Percentiles rank a stretch among this genome's conserved stretches.
Conservation (phyloP, 1,140 invertebrate genomes). For the Ericerus pela region DNA sequence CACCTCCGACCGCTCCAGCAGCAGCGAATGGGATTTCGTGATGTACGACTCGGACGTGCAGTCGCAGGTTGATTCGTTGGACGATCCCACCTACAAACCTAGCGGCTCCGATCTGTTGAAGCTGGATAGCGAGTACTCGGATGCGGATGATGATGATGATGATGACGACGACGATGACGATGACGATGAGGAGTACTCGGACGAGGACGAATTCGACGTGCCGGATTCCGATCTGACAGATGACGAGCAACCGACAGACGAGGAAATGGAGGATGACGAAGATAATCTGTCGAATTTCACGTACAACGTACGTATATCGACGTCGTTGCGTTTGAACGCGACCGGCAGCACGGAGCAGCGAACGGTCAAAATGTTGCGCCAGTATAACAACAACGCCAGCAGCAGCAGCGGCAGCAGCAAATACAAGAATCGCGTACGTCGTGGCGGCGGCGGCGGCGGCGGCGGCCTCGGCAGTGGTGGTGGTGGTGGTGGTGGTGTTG, state of each 20-base stretch:
- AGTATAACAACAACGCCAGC: not conserved
- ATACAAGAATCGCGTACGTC: not conserved
- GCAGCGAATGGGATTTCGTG: slow-evolving; percentile 3
- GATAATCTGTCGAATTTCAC: not conserved
- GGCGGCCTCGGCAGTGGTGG: too few species aligned
- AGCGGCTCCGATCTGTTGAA: not conserved
- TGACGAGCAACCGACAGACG: too few species aligned
- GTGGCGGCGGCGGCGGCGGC: not conserved
- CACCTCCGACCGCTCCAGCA: not conserved
- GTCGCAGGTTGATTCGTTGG: not conserved
- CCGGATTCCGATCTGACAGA: too few species aligned
- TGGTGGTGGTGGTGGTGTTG: too few species aligned
- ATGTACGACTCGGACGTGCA: slow-evolving; percentile 4
- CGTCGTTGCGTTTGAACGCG: not conserved
- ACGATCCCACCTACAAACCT: not conserved
- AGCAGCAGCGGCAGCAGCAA: not conserved
- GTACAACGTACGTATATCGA: not conserved
- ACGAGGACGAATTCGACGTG: not conserved
- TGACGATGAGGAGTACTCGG: not conserved
- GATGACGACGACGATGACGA: not conserved
- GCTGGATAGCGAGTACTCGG: not conserved
- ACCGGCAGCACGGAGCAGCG: not conserved
- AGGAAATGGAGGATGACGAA: not conserved
- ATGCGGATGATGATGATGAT: not conserved
- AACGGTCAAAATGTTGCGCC: not conserved